A percentile compares a stretch with the other conserved stretches of the same genome.
These are phyloP conservation scores for Capreolus pygargus DNA, from an alignment of 2,113 vertebrate species.

Conservation along the genomic window DNA sequence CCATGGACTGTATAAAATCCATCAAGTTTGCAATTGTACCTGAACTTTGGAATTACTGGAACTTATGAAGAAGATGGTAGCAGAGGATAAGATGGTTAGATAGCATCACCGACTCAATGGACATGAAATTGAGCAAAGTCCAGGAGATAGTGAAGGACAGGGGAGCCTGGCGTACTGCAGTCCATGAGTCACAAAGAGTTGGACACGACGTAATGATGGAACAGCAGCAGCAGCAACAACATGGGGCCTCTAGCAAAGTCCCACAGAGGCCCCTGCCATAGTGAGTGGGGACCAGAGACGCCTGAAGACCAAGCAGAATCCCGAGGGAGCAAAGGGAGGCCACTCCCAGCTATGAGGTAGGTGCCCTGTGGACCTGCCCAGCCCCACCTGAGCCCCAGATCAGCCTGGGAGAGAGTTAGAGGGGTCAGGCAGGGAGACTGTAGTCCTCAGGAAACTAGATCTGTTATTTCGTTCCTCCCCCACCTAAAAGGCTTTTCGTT, in stretches of 20 bases:
- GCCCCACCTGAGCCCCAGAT: not conserved
- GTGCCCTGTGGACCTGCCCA: not conserved
- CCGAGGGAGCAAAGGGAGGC: rapidly evolving
- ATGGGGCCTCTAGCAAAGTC: not conserved
- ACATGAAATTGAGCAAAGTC: not conserved
- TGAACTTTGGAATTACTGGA: not conserved
- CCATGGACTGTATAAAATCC: not conserved
- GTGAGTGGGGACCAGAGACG: not conserved
- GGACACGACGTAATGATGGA: not conserved
- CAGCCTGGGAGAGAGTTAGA: not conserved
- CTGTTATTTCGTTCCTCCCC: not conserved
- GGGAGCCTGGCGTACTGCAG: not conserved
- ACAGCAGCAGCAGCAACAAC: not conserved
- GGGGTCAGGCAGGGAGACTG: too few species aligned
- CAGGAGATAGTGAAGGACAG: not conserved
- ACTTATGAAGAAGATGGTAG: not conserved
- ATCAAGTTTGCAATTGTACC: not conserved
- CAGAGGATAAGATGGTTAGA: not conserved
- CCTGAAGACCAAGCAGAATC: too few species aligned
- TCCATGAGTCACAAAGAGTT: not conserved
- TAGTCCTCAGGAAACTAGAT: not conserved
- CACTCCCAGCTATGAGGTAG: not conserved
- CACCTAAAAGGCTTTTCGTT: not conserved
- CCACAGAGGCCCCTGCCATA: not conserved
- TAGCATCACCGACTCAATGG: not conserved